A percentile compares a stretch with the other conserved stretches of the same genome.
Conservation (phyloP, 2,113 vertebrate species). For the Thamnophis sirtalis region DNA sequence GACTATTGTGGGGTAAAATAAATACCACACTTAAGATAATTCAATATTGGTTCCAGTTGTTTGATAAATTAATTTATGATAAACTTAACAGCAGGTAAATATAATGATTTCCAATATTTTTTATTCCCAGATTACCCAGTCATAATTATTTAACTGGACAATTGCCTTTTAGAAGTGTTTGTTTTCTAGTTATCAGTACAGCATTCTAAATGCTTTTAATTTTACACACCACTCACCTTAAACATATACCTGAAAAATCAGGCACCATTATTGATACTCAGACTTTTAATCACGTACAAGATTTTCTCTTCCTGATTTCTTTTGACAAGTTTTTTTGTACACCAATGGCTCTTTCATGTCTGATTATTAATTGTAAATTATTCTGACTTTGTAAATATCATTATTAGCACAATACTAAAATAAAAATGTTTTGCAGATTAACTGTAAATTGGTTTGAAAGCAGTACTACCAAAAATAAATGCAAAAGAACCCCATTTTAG, state of each 20-base stretch:
- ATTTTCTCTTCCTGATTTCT: not conserved
- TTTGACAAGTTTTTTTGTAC: not conserved
- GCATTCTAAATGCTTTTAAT: not conserved
- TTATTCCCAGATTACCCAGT: not conserved
- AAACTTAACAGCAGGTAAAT: not conserved
- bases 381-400: not conserved
- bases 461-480: not conserved
- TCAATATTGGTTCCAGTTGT: not conserved
- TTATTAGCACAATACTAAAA: not conserved
- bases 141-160: not conserved
- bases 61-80: not conserved
- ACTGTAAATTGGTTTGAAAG: not conserved
- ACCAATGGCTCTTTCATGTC: not conserved
- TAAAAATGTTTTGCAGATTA: not conserved
- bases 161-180: not conserved
- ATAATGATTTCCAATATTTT: not conserved
- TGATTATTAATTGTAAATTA: not conserved
- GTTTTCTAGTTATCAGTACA: not conserved
- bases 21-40: not conserved
- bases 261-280: not conserved
- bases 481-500: not conserved
- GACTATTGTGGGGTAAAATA: not conserved
- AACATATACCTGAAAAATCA: not conserved
- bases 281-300: not conserved
- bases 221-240: not conserved